These are phyloP conservation scores for Serranus cabrilla DNA, from an alignment of 2,797 vertebrate species.

Conservation along the genomic window DNA sequence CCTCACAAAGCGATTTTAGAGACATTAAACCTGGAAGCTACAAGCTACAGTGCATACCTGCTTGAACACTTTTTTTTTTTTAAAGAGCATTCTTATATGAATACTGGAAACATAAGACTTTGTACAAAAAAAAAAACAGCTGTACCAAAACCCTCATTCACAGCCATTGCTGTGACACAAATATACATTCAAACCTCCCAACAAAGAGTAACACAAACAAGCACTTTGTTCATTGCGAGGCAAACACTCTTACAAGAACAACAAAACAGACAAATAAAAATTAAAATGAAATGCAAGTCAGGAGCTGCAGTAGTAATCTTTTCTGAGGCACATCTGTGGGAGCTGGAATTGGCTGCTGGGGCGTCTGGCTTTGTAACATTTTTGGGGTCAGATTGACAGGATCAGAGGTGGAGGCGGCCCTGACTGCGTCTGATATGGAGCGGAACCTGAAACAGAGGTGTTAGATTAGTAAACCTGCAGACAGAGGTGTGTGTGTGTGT, in stretches of 20 bases:
- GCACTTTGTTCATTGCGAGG: slow-evolving; percentile 21
- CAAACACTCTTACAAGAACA: slow-evolving; percentile 9
- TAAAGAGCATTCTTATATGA: slow-evolving; percentile 24
- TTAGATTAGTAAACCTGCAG: slow-evolving; percentile 3
- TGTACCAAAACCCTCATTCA: slow-evolving; percentile 41
- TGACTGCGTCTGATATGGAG: slow-evolving; percentile 70
- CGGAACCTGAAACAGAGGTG: slow-evolving; percentile 72
- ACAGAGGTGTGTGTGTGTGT: not conserved
- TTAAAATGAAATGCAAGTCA: slow-evolving; percentile 17
- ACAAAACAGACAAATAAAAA: slow-evolving; percentile 21
- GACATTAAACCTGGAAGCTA: slow-evolving; percentile 6
- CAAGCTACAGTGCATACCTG: slow-evolving; percentile 22
- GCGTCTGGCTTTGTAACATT: not conserved
- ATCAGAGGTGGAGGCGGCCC: slow-evolving; percentile 74
- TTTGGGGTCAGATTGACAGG: not conserved
- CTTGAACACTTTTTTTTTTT: slow-evolving; percentile 37
- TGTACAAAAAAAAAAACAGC: slow-evolving; percentile 24
- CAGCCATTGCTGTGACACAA: slow-evolving; percentile 17
- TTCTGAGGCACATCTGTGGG: slow-evolving; percentile 31
- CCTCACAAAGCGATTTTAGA: slow-evolving; percentile 33
- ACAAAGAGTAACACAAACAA: slow-evolving; percentile 30
- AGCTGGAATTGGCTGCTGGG: slow-evolving; percentile 12
- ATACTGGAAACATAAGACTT: slow-evolving; percentile 23
- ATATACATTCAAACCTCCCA: slow-evolving; percentile 45
- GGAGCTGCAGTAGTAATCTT: slow-evolving; percentile 38